These are phyloP conservation scores for Luperina testacea DNA, from an alignment of 2,888 invertebrate species.

Conservation along the genomic window DNA sequence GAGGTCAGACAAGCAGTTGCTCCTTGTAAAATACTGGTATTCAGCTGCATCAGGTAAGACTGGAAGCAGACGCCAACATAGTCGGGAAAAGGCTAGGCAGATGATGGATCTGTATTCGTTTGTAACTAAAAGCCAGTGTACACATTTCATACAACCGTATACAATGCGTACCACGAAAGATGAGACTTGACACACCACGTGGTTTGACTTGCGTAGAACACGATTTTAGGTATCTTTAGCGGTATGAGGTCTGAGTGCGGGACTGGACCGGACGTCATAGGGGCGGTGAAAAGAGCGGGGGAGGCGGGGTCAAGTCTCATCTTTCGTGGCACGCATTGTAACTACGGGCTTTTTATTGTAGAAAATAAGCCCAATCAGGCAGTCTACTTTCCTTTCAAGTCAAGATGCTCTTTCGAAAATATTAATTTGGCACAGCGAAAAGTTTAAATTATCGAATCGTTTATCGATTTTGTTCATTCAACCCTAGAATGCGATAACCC, in stretches of 20 bases:
- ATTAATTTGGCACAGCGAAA: not conserved
- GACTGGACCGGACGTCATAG: too few species aligned
- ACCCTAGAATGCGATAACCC: slow-evolving; percentile 58
- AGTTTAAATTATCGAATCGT: slow-evolving; percentile 26
- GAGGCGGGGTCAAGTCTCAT: too few species aligned
- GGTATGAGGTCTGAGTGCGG: too few species aligned
- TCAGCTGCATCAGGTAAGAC: not conserved
- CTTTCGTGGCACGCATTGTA: too few species aligned
- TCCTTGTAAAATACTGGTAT: not conserved
- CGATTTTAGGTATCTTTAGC: too few species aligned
- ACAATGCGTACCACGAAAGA: too few species aligned
- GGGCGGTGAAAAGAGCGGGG: too few species aligned
- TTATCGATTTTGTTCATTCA: slow-evolving; percentile 57
- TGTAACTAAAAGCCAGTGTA: not conserved
- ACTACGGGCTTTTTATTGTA: too few species aligned
- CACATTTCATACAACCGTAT: not conserved
- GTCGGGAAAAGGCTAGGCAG: not conserved
- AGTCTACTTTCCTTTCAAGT: not conserved
- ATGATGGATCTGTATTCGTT: not conserved
- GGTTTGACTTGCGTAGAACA: too few species aligned
- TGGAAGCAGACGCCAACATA: not conserved
- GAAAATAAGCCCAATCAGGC: not conserved
- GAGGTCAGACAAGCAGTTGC: not conserved
- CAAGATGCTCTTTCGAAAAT: not conserved
- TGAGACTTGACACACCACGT: too few species aligned